Evolutionary conservation across 2,113 vertebrate species (phyloP), one percentile per base, ranked within the genome.

Genomic region (Cisticola juncidis): DNA sequence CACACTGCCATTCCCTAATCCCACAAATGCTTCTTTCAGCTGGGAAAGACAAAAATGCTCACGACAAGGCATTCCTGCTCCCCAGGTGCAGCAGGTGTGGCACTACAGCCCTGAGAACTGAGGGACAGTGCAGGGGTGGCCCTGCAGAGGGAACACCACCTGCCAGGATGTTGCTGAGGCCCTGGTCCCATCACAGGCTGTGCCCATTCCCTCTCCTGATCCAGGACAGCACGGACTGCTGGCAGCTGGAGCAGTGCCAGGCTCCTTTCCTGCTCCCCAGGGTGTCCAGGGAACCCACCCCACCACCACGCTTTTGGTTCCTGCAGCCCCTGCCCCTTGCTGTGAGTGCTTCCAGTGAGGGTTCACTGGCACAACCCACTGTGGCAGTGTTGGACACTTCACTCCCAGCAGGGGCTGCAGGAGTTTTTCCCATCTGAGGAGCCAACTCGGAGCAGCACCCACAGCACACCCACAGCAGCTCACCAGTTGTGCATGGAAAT

Each of bases 61-160:
- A 58, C 0, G 0, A n/a, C 36, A 44, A 62, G 33, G 23, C 2
- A 1, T 11, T 70, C 45, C 60, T 44, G 22, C 42, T 90, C 36
- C 50, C 48, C 56, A 69, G 19, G 53, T 6, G 13, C 53, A 38
- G 77, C 72, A 74, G 8, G 48, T 4, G 22, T 26, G 35, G 69
- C 60, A 45, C 44, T n/a, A 53, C 0, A 0, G 54, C 45, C 44
- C 31, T 0, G 0, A 60, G 50, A 38, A 35, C 31, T 2, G 40
- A 58, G 44, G 56, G 28, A 33, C 71, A 51, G 18, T 2, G 42
- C 42, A 40, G 10, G 24, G 57, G 13, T 54, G 35, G 56, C 22
- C 40, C 58, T 35, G 57, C 40, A 20, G 64, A 20, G 36, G 12
- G 40, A 83, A 11, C 47, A 45, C 2, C 36, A 31, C 33, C 45